Conservation (phyloP, 2,113 vertebrate species). For the Montifringilla adamsi region DNA sequence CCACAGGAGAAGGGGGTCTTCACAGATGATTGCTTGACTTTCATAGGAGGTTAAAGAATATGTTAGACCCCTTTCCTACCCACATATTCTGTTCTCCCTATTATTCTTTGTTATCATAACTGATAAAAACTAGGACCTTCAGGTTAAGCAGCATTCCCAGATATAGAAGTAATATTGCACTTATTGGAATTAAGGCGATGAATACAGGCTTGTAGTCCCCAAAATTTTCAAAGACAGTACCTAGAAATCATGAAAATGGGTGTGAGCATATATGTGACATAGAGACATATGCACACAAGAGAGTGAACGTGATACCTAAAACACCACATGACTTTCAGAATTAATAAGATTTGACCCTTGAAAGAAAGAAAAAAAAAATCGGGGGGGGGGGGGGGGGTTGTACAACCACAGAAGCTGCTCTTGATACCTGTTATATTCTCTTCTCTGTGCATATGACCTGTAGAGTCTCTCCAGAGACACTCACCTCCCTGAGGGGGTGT, state of each 20-base stretch:
- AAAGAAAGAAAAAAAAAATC: background rate
- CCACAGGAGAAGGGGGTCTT: background rate
- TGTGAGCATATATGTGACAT: background rate
- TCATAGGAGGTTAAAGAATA: background rate
- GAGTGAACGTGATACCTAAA: background rate
- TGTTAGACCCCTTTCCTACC: background rate
- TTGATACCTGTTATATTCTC: background rate
- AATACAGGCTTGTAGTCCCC: background rate
- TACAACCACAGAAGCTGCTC: background rate
- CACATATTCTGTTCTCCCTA: background rate
- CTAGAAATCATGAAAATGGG: background rate
- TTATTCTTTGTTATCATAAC: background rate
- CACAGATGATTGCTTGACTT: background rate
- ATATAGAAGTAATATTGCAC: background rate
- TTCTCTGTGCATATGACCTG: background rate
- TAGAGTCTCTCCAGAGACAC: background rate
- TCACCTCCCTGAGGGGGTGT: rapidly evolving
- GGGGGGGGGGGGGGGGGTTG: rapidly evolving
- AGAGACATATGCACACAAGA: background rate
- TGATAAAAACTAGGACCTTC: background rate
- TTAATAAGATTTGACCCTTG: background rate
- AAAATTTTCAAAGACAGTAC: background rate
- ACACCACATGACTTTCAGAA: background rate
- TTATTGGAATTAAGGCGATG: background rate
- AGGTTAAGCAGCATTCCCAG: background rate